These are phyloP conservation scores for Tetragonula carbonaria DNA, from an alignment of 2,888 invertebrate species.

Conservation along the genomic window DNA sequence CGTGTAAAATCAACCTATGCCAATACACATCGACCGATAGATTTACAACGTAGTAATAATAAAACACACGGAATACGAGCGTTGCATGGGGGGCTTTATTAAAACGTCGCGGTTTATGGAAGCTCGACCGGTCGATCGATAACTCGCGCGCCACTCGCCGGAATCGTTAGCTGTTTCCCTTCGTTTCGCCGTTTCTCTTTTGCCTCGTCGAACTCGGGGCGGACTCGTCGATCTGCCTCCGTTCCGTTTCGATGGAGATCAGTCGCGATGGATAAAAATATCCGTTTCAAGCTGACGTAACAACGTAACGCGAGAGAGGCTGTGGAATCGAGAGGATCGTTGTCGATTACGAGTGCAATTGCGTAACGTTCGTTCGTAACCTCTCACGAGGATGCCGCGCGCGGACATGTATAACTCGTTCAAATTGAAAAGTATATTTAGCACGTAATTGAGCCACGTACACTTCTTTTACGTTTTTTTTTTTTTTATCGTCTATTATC, in stretches of 20 bases:
- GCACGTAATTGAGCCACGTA: neutral
- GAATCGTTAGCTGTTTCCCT: constrained; percentile 2
- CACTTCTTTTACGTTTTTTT: neutral
- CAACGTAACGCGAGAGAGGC: constrained; percentile 37
- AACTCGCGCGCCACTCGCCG: neutral
- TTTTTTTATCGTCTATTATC: neutral
- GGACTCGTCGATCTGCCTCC: neutral
- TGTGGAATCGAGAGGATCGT: constrained; percentile 50
- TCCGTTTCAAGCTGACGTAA: constrained; percentile 34
- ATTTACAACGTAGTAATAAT: constrained; percentile 58
- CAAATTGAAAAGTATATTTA: neutral
- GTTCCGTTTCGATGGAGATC: constrained; percentile 5
- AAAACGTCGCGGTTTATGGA: constrained; percentile 51
- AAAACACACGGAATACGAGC: constrained; percentile 48
- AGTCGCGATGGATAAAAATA: constrained; percentile 45
- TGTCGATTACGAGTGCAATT: constrained; percentile 53
- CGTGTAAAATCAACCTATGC: constrained; percentile 46
- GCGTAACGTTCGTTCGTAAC: constrained; percentile 35
- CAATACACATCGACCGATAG: constrained; percentile 47
- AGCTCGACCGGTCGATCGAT: constrained; percentile 43
- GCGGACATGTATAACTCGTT: neutral
- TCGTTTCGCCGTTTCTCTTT: too few relatives aligned
- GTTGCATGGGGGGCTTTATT: constrained; percentile 47
- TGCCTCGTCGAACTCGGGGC: too few relatives aligned
- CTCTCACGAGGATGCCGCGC: neutral